Evolutionary conservation across 2,888 invertebrate species (phyloP).

Genomic region (Mesorhabditis spiculigera): DNA sequence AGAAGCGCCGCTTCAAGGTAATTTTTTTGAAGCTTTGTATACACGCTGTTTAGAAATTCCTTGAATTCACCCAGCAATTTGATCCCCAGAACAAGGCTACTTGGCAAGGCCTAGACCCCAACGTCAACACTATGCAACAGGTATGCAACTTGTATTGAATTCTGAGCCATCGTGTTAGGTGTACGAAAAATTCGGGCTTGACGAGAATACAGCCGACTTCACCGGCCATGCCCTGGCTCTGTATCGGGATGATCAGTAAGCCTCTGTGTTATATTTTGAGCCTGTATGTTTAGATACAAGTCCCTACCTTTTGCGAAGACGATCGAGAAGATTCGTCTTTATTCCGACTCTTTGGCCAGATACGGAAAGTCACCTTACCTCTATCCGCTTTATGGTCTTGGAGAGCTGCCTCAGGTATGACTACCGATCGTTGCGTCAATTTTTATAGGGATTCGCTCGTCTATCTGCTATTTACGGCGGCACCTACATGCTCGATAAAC

Average conservation of each 20-base stretch:
- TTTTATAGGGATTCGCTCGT: conserved; percentile 57
- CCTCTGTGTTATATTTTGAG: neutral
- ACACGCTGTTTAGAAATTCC: conserved; percentile 80
- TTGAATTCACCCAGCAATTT: conserved; percentile 90
- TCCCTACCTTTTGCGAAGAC: conserved; percentile 78
- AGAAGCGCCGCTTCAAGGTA: conserved; percentile 72
- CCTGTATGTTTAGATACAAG: conserved; percentile 70
- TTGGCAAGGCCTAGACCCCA: conserved; percentile 90
- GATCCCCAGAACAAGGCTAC: conserved; percentile 85
- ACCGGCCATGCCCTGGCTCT: conserved; percentile 96
- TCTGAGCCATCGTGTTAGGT: conserved; percentile 60
- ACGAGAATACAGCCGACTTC: conserved; percentile 94
- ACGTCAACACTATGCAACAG: conserved; percentile 74
- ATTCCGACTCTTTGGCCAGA: conserved; percentile 91
- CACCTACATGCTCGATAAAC: conserved; percentile 98
- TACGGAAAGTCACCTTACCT: conserved; percentile 98
- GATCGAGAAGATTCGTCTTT: conserved; percentile 88
- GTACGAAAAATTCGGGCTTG: conserved; percentile 90
- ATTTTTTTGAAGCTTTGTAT: neutral
- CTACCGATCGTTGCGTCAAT: conserved; percentile 59
- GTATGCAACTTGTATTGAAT: conserved; percentile 26
- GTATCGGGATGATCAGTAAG: conserved; percentile 67
- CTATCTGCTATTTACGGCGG: conserved; percentile 98
- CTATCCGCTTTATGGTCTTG: conserved; percentile 97
- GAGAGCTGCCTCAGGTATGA: conserved; percentile 92